Base-by-base conservation (phyloP, 1,140 invertebrate genomes). In the Triops longicaudatus region DNA sequence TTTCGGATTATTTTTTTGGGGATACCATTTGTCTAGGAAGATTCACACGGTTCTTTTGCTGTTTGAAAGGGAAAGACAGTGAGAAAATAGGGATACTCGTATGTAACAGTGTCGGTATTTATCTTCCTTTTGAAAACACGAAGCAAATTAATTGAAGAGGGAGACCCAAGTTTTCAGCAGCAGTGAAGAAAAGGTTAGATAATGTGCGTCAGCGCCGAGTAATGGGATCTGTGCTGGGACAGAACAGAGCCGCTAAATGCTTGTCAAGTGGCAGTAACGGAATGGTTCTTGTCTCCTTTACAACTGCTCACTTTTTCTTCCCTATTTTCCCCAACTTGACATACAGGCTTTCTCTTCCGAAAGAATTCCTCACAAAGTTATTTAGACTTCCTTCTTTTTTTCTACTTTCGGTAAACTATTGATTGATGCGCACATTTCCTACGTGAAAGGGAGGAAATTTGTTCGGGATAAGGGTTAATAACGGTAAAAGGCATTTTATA, bases 211-310 rank as follows among this genome's bases (percentile, higher is more conserved):
- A 63, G 50, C 50, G 50, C 50, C 50, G 22, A 63, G 50, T 63
- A 63, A 63, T 63, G 50, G 50, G 50, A 63, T 63, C 50, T 63
- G 50, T 63, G 50, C 50, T 63, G 50, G 50, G 50, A 22, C 50
- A 63, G 50, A 63, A 63, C 50, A 63, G 50, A 63, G 50, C 50
- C 50, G 50, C 50, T 63, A 63, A 63, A 63, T 63, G 50, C 50
- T 63, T 63, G 50, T 63, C 50, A 63, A 63, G 50, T 63, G 50
- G 50, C 50, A 63, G 50, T 63, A 63, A 63, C 50, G 50, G 17
- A 63, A 63, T 63, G 50, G 50, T 63, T 63, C 50, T 63, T 63
- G 50, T 63, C 50, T 63, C 50, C 50, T 63, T 63, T 63, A 63
- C 50, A 63, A 63, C 50, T 63, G 50, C 50, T 14, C 17, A 63